Evolutionary conservation across 2,888 invertebrate species (phyloP).

Genomic region (Trachelus troglodyta): DNA sequence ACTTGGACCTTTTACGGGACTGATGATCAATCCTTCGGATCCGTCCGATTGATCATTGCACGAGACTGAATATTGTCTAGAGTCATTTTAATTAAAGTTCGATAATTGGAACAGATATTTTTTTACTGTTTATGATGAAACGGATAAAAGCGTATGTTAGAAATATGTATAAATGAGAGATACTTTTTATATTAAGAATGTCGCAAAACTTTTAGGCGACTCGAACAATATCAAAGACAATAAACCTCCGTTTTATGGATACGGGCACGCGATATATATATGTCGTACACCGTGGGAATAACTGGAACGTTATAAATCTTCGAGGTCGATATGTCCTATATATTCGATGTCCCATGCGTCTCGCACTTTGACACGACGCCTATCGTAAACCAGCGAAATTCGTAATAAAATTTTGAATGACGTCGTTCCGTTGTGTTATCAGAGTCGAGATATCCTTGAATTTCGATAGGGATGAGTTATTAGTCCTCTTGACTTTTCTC

Average conservation of each 20-base stretch:
- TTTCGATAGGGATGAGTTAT: background rate
- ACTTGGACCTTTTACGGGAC: slow-evolving; percentile 81
- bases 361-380: background rate
- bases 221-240: background rate
- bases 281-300: background rate
- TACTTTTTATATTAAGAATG: background rate
- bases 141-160: background rate
- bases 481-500: background rate
- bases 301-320: background rate
- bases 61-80: background rate
- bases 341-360: background rate
- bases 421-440: background rate
- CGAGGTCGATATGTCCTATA: background rate
- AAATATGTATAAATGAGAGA: background rate
- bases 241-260: background rate
- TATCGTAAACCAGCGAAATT: background rate
- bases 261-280: background rate
- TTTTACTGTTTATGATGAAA: background rate
- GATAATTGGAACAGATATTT: background rate
- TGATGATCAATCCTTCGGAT: slow-evolving; percentile 54
- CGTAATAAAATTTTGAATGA: background rate
- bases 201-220: too few species aligned
- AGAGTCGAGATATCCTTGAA: background rate
- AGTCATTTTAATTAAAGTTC: background rate
- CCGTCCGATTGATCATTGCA: too few species aligned